Evolutionary conservation across 2,797 vertebrate genomes (phyloP), one percentile per base, ranked within the genome.

Genomic region (Siniperca obscura): DNA sequence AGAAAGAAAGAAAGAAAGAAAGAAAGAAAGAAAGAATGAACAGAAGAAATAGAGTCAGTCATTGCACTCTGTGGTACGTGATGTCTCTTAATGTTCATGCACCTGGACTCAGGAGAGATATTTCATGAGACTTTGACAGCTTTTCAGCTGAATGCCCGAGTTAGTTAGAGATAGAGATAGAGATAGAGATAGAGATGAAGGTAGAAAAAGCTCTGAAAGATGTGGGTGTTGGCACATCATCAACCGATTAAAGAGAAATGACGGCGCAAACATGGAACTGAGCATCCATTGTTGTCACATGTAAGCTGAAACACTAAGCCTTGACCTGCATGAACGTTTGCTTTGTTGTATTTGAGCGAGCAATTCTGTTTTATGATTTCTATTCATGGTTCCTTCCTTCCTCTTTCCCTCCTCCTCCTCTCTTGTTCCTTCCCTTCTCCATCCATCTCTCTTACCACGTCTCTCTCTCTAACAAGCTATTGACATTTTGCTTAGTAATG

Each of bases 401-500:
- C 57, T 62, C 44, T 57, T 71, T 72, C 73, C 16, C 70, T 74
- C 22, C 22, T 67, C 27, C 53, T 56, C 13, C 21, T 38, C 40
- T 62, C 72, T 52, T 53, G 27, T 19, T 53, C 40, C 73, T 76
- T 77, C 7, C 22, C 44, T 60, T 64, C 64, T 70, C 78, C 71
- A 88, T 76, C 91, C 86, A 78, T 85, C 87, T 86, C 74, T 76
- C 72, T 84, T 74, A 74, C 46, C 71, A 40, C 34, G 78, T 78
- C 69, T 76, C 74, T 74, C 77, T 84, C 70, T 86, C 66, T 83
- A 90, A 91, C 90, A 92, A 89, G 86, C 79, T 94, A 94, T 94
- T 91, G 92, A 89, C 92, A 92, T 92, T 90, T 89, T 94, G 86
- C 87, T 94, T 91, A 93, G 93, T 87, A 91, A 94, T 90, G 90